A percentile compares a stretch with the other conserved stretches of the same genome.
phyloP scores from a whole-genome alignment of 2,113 vertebrate genomes.

The Cyprinodon tularosa region DNA sequence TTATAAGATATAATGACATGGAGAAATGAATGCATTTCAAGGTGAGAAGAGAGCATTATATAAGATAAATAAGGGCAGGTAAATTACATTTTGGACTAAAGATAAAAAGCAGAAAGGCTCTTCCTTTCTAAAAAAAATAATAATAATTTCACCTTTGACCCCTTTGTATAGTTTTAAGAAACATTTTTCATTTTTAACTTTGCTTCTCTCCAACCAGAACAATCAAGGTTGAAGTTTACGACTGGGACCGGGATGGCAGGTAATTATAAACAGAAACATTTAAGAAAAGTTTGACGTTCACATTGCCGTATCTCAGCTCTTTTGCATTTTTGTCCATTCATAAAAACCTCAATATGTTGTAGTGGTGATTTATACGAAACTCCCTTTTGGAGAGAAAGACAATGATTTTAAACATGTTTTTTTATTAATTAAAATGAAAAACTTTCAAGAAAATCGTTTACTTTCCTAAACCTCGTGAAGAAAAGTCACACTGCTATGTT shows the following conservation, averaged over 20 bases:
- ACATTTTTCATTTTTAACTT: neutral
- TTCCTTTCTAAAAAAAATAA: neutral
- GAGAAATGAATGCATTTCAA: conserved; percentile 41
- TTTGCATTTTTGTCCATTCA: too few relatives aligned
- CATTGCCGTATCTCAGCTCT: too few relatives aligned
- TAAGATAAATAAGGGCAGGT: conserved; percentile 21
- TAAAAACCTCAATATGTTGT: too few relatives aligned
- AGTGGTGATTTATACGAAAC: too few relatives aligned
- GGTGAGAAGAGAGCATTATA: conserved; percentile 38
- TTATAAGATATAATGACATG: conserved; percentile 21
- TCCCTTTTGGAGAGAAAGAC: neutral
- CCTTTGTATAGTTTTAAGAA: neutral
- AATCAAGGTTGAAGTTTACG: conserved; percentile 93
- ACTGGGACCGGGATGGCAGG: conserved; percentile 96
- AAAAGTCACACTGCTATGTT: too few relatives aligned
- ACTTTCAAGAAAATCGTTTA: too few relatives aligned
- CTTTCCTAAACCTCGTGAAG: too few relatives aligned
- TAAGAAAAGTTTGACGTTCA: neutral
- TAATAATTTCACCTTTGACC: neutral
- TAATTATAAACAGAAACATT: conserved; percentile 51
- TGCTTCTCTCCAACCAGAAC: conserved; percentile 78
- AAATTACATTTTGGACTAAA: conserved; percentile 28
- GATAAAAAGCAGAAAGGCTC: conserved; percentile 40
- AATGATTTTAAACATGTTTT: too few relatives aligned
- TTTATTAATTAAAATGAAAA: neutral